Percentiles rank a stretch among this genome's conserved stretches.
phyloP scores from a whole-genome alignment of 1,140 invertebrate species.

The Macrocentrus cingulum region DNA sequence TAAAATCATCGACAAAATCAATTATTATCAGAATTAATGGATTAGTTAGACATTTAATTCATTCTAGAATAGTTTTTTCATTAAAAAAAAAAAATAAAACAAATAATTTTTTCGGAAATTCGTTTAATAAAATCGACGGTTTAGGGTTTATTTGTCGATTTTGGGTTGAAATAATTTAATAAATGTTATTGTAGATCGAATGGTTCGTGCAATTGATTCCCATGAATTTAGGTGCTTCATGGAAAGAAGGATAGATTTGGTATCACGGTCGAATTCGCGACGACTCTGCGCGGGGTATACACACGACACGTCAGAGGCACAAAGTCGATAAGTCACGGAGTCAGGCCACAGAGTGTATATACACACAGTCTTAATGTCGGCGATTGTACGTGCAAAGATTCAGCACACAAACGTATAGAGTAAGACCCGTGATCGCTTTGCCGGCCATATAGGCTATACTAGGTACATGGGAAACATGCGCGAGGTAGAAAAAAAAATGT shows the following conservation, averaged over 20 bases:
- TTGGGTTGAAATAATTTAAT: too few species aligned
- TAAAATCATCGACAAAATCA: too few species aligned
- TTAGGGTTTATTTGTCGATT: too few species aligned
- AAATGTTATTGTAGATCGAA: too few species aligned
- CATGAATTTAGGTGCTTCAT: too few species aligned
- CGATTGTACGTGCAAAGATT: conserved; percentile 10
- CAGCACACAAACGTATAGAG: conserved; percentile 9
- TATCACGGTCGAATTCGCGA: conserved; percentile 34
- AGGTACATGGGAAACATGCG: conserved; percentile 52
- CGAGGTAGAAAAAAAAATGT: conserved; percentile 42
- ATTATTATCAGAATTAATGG: too few species aligned
- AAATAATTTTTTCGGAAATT: too few species aligned
- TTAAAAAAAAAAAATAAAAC: too few species aligned
- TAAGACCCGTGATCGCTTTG: conserved; percentile 38
- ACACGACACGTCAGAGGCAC: conserved; percentile 42
- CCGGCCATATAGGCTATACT: conserved; percentile 51
- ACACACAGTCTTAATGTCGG: not conserved
- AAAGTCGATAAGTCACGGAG: conserved; percentile 49
- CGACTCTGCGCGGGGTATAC: conserved; percentile 34
- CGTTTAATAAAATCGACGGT: too few species aligned
- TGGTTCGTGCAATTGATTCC: too few species aligned
- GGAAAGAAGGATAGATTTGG: conserved; percentile 28
- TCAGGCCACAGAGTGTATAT: conserved; percentile 31
- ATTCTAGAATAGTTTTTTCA: too few species aligned
- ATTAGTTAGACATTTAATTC: too few species aligned